Conservation (phyloP, 1,140 invertebrate species). For the Bicyclus anynana region DNA sequence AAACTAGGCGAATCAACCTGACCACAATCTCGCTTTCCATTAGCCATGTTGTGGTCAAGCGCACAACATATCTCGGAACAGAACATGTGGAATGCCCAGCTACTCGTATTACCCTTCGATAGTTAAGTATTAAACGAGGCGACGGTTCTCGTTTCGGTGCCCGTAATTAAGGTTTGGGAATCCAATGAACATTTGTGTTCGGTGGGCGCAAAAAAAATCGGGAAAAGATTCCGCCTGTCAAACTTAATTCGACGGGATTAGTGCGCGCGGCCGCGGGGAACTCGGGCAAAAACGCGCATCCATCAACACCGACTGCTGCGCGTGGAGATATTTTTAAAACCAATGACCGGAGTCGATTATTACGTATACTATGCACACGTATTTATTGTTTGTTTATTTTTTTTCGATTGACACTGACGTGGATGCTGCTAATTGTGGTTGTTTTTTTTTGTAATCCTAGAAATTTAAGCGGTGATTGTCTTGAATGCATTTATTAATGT, state of each 20-base stretch:
- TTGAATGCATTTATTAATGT: too few relatives aligned
- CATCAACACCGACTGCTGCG: slow-evolving; percentile 45
- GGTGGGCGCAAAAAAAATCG: slow-evolving; percentile 58
- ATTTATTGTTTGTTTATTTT: too few relatives aligned
- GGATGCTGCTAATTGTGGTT: too few relatives aligned
- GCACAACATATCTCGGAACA: neutral
- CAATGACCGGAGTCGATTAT: neutral
- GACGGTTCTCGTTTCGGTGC: slow-evolving; percentile 50
- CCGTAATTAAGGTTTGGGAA: slow-evolving; percentile 55
- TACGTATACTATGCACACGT: too few relatives aligned
- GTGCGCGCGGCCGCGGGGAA: slow-evolving; percentile 31
- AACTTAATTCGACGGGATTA: slow-evolving; percentile 67
- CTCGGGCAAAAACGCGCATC: slow-evolving; percentile 67
- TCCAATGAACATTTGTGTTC: slow-evolving; percentile 61
- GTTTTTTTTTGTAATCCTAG: too few relatives aligned
- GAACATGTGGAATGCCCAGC: neutral
- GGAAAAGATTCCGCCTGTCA: slow-evolving; percentile 64
- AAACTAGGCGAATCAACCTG: too few relatives aligned
- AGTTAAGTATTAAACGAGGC: slow-evolving; percentile 15
- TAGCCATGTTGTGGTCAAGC: neutral
- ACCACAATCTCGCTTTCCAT: neutral
- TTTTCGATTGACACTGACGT: too few relatives aligned
- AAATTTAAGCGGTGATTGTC: too few relatives aligned
- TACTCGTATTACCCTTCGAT: neutral
- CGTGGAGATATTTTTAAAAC: slow-evolving; percentile 40